phyloP scores from a whole-genome alignment of 2,113 vertebrate genomes.

The Microcebus tavaratra region DNA sequence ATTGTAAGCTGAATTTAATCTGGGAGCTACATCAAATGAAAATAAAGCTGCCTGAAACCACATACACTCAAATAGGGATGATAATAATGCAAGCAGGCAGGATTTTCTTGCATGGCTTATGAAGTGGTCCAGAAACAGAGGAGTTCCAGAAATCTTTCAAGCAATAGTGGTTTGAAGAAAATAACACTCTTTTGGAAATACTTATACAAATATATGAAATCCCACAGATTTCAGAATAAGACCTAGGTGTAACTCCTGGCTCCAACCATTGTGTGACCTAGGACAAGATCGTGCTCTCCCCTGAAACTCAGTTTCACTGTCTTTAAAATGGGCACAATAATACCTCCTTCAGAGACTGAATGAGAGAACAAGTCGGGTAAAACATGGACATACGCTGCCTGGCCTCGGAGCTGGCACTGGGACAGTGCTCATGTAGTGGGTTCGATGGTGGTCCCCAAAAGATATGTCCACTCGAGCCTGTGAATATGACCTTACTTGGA shows the following conservation, averaged over 20 bases:
- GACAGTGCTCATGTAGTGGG: not conserved
- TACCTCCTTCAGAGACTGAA: not conserved
- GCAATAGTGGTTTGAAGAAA: not conserved
- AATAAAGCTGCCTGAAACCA: not conserved
- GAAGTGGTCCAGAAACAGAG: not conserved
- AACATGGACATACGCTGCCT: not conserved
- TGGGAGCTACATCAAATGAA: not conserved
- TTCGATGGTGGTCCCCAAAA: not conserved
- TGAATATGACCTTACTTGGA: not conserved
- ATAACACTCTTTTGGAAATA: not conserved
- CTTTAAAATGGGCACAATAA: constrained; percentile 36
- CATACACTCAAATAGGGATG: not conserved
- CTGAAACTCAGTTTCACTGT: constrained; percentile 19
- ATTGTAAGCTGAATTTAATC: constrained; percentile 22
- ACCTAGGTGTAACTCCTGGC: not conserved
- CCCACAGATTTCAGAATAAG: not conserved
- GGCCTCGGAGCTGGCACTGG: not conserved
- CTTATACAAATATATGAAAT: not conserved
- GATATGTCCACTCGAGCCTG: not conserved
- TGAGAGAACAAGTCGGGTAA: not conserved
- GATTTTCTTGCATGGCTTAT: not conserved
- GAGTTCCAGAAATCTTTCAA: not conserved
- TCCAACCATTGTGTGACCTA: not conserved
- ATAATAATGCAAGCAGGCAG: not conserved
- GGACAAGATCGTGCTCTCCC: constrained; percentile 16